These are phyloP conservation scores for Crambe crambe DNA, from an alignment of 37 sponge, comb jelly and placozoan species.

Conservation along the genomic window DNA sequence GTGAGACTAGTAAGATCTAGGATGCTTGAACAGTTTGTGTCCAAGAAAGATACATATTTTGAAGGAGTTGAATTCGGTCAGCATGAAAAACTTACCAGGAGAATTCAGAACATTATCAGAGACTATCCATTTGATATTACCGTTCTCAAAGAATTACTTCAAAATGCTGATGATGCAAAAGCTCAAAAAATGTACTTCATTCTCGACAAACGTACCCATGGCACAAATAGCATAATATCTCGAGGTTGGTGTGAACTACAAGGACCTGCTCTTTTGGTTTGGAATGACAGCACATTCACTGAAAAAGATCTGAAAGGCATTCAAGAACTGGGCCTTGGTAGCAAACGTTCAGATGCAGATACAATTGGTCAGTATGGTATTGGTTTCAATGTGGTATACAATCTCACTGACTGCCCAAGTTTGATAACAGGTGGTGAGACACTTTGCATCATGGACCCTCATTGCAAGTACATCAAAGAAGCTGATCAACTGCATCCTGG, in stretches of 20 bases:
- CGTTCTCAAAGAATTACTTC: constrained; percentile 87
- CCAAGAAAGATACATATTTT: not conserved
- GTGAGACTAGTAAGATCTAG: constrained; percentile 42
- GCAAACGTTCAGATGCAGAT: constrained; percentile 24
- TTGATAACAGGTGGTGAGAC: constrained; percentile 66
- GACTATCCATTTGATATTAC: constrained; percentile 69
- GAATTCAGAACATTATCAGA: constrained; percentile 71
- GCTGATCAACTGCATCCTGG: constrained; percentile 37
- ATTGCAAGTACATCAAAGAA: constrained; percentile 40
- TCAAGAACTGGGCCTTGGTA: constrained; percentile 67
- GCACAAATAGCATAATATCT: constrained; percentile 22
- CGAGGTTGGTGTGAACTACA: constrained; percentile 65
- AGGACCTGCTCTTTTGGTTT: constrained; percentile 77
- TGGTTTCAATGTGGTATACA: constrained; percentile 86
- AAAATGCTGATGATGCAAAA: constrained; percentile 92
- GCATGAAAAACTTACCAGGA: constrained; percentile 67
- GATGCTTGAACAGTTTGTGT: constrained; percentile 22
- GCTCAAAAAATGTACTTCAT: constrained; percentile 77
- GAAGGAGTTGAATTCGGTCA: constrained; percentile 69
- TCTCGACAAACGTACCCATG: constrained; percentile 71
- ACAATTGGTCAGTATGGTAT: constrained; percentile 84
- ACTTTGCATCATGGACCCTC: constrained; percentile 83
- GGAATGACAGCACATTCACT: constrained; percentile 65
- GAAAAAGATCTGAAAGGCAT: constrained; percentile 78
- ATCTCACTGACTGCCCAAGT: constrained; percentile 85